Percentiles rank a stretch among this genome's conserved stretches.
Conservation (phyloP, 2,888 invertebrate genomes). For the Torymus texanus region DNA sequence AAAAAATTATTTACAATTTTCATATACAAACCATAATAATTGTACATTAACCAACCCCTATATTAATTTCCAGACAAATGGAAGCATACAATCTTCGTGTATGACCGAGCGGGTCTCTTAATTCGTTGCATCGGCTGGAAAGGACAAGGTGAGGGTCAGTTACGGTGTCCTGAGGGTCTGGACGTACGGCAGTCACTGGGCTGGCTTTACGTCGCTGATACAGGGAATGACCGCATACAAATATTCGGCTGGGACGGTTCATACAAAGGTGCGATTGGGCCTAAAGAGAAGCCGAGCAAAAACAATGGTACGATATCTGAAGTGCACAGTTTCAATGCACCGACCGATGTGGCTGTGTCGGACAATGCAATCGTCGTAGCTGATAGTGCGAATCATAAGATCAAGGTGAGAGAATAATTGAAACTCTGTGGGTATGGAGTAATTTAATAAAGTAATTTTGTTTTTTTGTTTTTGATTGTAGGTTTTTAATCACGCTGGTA, state of each 20-base stretch:
- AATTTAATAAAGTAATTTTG: too few relatives aligned
- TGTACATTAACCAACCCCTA: too few relatives aligned
- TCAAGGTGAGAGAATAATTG: slow-evolving; percentile 75
- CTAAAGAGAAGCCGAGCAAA: not conserved
- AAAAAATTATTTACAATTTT: too few relatives aligned
- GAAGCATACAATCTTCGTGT: slow-evolving; percentile 83
- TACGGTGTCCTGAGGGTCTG: slow-evolving; percentile 86
- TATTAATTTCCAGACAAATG: slow-evolving; percentile 78
- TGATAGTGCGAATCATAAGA: slow-evolving; percentile 84
- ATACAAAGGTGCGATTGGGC: slow-evolving; percentile 59
- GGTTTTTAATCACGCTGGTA: slow-evolving; percentile 62
- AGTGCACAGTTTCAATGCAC: slow-evolving; percentile 81
- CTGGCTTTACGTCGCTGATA: slow-evolving; percentile 85
- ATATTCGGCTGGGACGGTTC: slow-evolving; percentile 77
- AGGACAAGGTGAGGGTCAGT: slow-evolving; percentile 80
- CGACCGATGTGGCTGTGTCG: slow-evolving; percentile 83
- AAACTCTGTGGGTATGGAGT: not conserved
- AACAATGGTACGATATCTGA: slow-evolving; percentile 65
- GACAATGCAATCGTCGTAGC: slow-evolving; percentile 78
- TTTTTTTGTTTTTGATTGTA: slow-evolving; percentile 7
- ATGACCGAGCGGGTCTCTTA: slow-evolving; percentile 80
- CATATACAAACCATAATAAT: too few relatives aligned
- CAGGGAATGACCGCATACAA: slow-evolving; percentile 85
- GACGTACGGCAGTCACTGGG: slow-evolving; percentile 74
- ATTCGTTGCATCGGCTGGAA: slow-evolving; percentile 80